Evolutionary conservation across 2,113 vertebrate genomes (phyloP).

Genomic region (Rhodinocichla rosea): DNA sequence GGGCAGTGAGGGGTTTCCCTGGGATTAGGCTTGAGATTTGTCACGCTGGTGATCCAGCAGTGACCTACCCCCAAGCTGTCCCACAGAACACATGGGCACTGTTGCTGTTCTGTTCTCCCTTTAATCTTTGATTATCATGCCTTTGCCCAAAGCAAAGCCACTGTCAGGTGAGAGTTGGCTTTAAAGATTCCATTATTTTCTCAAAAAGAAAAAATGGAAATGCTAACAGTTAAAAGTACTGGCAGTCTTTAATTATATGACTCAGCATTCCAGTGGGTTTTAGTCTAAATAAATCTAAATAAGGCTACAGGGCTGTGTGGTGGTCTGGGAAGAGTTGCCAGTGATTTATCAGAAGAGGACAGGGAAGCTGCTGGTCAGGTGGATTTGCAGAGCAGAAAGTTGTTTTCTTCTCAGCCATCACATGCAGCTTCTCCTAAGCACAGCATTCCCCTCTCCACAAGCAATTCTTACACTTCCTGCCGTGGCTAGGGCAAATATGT

Average conservation of each 20-base stretch:
- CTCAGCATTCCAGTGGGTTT: neutral
- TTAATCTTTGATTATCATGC: neutral
- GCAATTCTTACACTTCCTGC: neutral
- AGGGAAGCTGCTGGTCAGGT: neutral
- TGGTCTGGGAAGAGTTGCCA: neutral
- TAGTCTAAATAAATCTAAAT: neutral
- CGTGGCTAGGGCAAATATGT: neutral
- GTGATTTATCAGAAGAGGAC: neutral
- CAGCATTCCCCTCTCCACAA: neutral
- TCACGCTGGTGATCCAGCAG: neutral
- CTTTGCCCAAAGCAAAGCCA: neutral
- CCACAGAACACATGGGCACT: neutral
- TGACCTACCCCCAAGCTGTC: neutral
- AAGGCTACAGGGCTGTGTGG: neutral
- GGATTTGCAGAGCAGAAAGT: neutral
- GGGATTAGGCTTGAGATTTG: neutral
- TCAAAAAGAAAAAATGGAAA: neutral
- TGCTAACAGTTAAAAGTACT: neutral
- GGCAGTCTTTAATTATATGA: neutral
- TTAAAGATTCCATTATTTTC: neutral
- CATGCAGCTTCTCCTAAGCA: neutral
- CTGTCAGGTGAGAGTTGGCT: neutral
- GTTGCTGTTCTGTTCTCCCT: neutral
- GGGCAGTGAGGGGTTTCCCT: neutral
- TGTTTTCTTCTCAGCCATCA: neutral